Evolutionary conservation across 1,140 invertebrate species (phyloP).

Genomic region (Drosophila malerkotliana): DNA sequence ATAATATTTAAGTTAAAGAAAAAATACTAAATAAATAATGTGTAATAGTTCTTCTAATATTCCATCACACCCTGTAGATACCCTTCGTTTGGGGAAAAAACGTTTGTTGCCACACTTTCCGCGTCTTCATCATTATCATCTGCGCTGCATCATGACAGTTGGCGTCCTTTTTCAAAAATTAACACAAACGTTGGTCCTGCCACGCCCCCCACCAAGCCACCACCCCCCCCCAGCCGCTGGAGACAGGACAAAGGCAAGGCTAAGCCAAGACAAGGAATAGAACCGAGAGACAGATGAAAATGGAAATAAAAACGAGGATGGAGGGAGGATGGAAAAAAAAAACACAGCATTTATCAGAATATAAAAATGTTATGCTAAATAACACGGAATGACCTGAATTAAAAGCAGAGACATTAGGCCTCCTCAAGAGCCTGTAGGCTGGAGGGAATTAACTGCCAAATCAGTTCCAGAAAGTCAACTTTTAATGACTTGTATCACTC

Average conservation of each 20-base stretch:
- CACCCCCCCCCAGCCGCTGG: not conserved
- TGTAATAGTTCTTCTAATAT: not conserved
- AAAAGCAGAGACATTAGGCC: conserved; percentile 7
- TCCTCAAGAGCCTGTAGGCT: not conserved
- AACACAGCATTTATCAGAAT: conserved; percentile 50
- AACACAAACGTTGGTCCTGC: conserved; percentile 57
- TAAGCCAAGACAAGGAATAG: conserved; percentile 15
- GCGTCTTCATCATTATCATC: conserved; percentile 69
- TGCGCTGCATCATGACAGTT: conserved; percentile 64
- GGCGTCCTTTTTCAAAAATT: conserved; percentile 71
- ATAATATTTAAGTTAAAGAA: no score
- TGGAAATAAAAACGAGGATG: conserved; percentile 25
- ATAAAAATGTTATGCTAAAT: conserved; percentile 59
- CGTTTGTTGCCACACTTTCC: conserved; percentile 29
- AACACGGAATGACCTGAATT: conserved; percentile 60
- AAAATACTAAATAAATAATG: no score
- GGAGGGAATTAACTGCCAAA: not conserved
- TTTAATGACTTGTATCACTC: not conserved
- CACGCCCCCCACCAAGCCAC: conserved; percentile 4
- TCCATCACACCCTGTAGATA: conserved; percentile 2
- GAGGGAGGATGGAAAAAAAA: conserved; percentile 9
- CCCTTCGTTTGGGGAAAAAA: not conserved
- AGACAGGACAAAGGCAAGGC: conserved; percentile 25
- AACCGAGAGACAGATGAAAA: conserved; percentile 12
- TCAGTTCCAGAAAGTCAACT: not conserved